phyloP scores from a whole-genome alignment of 2,113 vertebrate genomes.

The Empidonax alnorum region DNA sequence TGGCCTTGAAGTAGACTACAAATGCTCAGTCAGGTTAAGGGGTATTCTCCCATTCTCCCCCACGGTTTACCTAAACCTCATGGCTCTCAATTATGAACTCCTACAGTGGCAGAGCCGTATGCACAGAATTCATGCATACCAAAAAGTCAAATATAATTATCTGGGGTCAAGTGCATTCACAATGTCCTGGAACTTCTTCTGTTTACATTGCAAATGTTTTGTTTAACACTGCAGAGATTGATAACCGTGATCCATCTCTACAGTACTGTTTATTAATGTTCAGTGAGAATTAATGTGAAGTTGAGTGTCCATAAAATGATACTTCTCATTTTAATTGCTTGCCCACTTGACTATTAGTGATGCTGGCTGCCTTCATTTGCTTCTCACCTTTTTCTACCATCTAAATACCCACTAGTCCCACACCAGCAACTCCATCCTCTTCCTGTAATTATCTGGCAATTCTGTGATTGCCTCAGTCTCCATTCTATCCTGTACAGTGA shows the following conservation, averaged over 20 bases:
- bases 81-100: not conserved
- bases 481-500: not conserved
- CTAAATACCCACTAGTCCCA: not conserved
- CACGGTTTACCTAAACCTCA: not conserved
- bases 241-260: not conserved
- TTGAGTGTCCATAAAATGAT: not conserved
- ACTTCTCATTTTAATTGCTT: not conserved
- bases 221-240: not conserved
- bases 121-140: not conserved
- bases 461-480: not conserved
- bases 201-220: not conserved
- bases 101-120: not conserved
- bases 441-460: not conserved
- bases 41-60: not conserved
- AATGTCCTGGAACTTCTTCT: not conserved
- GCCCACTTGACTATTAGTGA: not conserved
- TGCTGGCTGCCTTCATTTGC: not conserved
- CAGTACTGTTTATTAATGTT: not conserved
- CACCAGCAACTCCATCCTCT: not conserved
- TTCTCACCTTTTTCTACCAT: not conserved
- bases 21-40: not conserved
- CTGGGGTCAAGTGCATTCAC: not conserved
- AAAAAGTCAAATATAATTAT: not conserved
- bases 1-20: not conserved
- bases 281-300: not conserved